A percentile compares a stretch with the other conserved stretches of the same genome.
phyloP scores from a whole-genome alignment of 2,888 invertebrate genomes.

The Pachymerium ferrugineum region DNA sequence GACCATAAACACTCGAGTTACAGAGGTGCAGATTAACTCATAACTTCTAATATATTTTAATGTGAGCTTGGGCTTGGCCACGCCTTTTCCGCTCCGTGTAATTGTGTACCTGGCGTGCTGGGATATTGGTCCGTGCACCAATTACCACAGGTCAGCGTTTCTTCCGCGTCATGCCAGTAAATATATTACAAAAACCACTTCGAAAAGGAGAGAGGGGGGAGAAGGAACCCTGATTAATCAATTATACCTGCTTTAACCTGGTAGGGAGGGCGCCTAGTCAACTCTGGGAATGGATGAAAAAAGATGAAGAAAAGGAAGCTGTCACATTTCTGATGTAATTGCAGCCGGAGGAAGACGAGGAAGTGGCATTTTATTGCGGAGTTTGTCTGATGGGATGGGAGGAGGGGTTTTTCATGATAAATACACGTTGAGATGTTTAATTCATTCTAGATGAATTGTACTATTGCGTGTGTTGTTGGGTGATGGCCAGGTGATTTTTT shows the following conservation, averaged over 20 bases:
- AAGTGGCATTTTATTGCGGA: constrained; percentile 9
- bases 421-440: constrained; percentile 14
- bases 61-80: constrained; percentile 6
- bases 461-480: neutral
- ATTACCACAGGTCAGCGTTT: constrained; percentile 1
- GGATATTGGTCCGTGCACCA: constrained; percentile 10
- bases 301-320: constrained; percentile 10
- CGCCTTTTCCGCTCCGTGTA: constrained; percentile 1
- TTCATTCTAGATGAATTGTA: neutral
- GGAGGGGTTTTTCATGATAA: neutral
- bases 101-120: constrained; percentile 10
- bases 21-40: constrained; percentile 8
- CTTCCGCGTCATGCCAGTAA: neutral
- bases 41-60: constrained; percentile 18
- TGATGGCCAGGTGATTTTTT: neutral
- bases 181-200: neutral
- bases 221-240: constrained; percentile 16
- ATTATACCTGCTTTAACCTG: neutral
- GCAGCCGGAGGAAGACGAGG: neutral
- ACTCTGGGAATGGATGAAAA: neutral
- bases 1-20: constrained; percentile 15
- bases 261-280: neutral
- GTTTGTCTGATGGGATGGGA: neutral
- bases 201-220: neutral
- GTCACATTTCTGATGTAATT: neutral